phyloP scores from a whole-genome alignment of 2,888 invertebrate genomes.

The Amphipoea lucens region DNA sequence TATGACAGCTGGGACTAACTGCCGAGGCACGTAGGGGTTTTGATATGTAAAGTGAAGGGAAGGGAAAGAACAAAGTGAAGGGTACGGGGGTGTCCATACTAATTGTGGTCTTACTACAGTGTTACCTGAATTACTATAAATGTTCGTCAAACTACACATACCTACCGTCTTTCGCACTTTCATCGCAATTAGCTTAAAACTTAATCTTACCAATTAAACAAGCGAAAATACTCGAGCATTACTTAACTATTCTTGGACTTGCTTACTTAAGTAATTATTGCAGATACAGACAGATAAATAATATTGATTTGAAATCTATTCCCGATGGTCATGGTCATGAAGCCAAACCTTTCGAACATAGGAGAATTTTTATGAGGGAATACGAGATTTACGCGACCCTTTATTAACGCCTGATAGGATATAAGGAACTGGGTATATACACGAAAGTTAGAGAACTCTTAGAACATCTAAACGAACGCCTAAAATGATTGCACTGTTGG shows the following conservation, averaged over 20 bases:
- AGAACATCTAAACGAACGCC: not conserved
- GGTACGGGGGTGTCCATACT: not conserved
- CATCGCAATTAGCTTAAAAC: constrained; percentile 14
- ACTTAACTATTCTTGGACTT: too few species aligned
- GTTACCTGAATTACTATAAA: not conserved
- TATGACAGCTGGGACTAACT: not conserved
- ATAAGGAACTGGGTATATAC: too few species aligned
- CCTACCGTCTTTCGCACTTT: not conserved
- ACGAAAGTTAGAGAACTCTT: not conserved
- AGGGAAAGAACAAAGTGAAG: not conserved
- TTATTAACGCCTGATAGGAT: not conserved
- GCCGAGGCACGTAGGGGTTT: not conserved
- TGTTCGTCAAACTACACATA: not conserved
- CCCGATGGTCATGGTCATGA: not conserved
- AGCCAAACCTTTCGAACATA: not conserved
- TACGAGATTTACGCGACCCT: not conserved
- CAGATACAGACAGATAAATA: too few species aligned
- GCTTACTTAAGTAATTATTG: not conserved
- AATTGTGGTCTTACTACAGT: not conserved
- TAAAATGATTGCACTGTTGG: not conserved
- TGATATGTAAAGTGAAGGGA: not conserved
- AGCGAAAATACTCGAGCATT: not conserved
- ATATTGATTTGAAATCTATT: not conserved
- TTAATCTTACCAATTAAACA: constrained; percentile 2
- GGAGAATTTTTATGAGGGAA: not conserved